Evolutionary conservation across 2,888 invertebrate species (phyloP), one percentile per base, ranked within the genome.

Genomic region (Drosophila pullipes): DNA sequence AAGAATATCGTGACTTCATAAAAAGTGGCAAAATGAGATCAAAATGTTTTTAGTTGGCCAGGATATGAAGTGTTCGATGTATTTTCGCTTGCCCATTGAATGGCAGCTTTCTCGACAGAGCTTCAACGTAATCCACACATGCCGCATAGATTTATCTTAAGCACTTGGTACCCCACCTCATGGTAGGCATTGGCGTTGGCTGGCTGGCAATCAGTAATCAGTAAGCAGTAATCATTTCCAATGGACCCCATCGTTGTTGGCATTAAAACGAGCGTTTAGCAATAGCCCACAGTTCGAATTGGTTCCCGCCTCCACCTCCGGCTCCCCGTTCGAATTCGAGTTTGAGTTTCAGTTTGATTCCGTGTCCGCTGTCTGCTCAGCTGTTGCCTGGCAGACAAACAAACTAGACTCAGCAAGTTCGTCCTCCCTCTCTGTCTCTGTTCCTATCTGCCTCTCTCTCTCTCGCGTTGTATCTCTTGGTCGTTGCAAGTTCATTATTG

Each of bases 401-500:
- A 57, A 39, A 30, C 18, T 39, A n/a, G 31, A 39, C 47, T 18
- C 47, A 25, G 47, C 47, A 47, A 22, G 47, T 16, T 47, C 22
- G 22, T 11, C 1, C 55, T 47, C n/a, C 37, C 39, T 6, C 58
- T 30, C 37, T 25, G n/a, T n/a, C 4, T 22, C 13, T 16, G 11
- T 44, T 25, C 44, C 31, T 11, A 5, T 2, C 44, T 39, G 18
- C 37, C 52, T 9, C 28, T 11, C 22, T 22, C 3, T 13, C 22
- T 9, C n/a, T 2, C 47, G 4, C n/a, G 18, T 35, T 50, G 31
- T 52, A 37, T 30, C 59, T 31, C 53, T 55, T 39, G 54, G 50
- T 44, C 62, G 78, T 52, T 50, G 78, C 75, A 72, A 71, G 78
- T 85, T 85, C 87, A 85, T 86, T 85, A 85, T 86, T 85, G 86